These are phyloP conservation scores for Stenurella melanura DNA, from an alignment of 2,888 invertebrate species.

Conservation along the genomic window DNA sequence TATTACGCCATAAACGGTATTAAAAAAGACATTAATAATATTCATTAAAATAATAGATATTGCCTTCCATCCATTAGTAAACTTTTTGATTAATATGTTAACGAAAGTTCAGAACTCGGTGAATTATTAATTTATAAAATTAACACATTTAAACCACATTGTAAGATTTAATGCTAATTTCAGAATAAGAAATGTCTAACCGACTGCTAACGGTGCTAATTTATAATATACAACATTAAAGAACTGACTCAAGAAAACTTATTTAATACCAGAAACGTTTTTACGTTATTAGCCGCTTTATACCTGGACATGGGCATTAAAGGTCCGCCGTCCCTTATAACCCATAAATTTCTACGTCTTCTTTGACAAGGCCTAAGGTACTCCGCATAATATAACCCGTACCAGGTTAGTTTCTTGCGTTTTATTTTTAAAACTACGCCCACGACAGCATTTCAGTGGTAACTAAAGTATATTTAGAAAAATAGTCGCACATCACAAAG, in stretches of 20 bases:
- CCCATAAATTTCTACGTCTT: constrained; percentile 53
- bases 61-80: too few relatives aligned
- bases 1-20: too few relatives aligned
- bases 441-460: neutral
- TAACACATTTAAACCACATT: neutral
- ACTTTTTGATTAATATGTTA: neutral
- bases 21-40: too few relatives aligned
- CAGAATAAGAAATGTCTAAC: neutral
- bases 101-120: neutral
- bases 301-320: constrained; percentile 28
- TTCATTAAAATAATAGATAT: too few relatives aligned
- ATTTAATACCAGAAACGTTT: constrained; percentile 7
- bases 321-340: constrained; percentile 45
- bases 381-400: constrained; percentile 34
- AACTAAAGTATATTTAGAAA: neutral
- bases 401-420: constrained; percentile 27
- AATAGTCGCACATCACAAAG: neutral
- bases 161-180: neutral
- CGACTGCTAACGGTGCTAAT: neutral
- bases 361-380: constrained; percentile 53
- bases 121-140: neutral
- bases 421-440: constrained; percentile 36
- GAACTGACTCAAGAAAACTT: neutral
- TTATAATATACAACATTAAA: neutral
- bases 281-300: constrained; percentile 7